Evolutionary conservation across 2,113 vertebrate genomes (phyloP), one percentile per base, ranked within the genome.

Genomic region (Eretmodus cyanostictus): DNA sequence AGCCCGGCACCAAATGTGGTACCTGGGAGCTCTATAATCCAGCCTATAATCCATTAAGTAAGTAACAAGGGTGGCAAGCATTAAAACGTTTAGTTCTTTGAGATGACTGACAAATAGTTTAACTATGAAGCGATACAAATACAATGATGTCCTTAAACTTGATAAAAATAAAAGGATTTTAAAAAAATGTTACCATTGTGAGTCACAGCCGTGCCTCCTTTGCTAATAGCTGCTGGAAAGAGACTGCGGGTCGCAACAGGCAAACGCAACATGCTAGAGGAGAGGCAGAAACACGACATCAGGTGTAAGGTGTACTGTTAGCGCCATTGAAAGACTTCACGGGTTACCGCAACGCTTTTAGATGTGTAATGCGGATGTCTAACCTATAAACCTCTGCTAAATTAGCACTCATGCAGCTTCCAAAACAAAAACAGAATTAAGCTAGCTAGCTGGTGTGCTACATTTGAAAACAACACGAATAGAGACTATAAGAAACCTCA

Each of bases 211-310:
- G 76, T 85, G 36, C 90, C 93, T 83, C 94, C 95, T 95, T 80
- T 96, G 85, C 94, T 85, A 45, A 95, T 93, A 84, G 96, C 88
- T 11, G 96, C 94, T 88, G 96, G 97, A 40, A 95, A 83, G 19
- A 98, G 84, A 89, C 96, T 93, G 89, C 96, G 96, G 89, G 92
- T 96, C 80, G 97, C 89, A 38, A 89, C 94, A 79, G 97, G 95
- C 22, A 98, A 94, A 88, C 97, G 97, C 90, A 98, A 86, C 98
- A 99, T 98, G 91, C 98, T 97, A 59, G 53, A 84, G 89, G 93
- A 76, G 87, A 95, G 22, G 24, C 53, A 55, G 9, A 81, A 63
- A 85, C 6, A 55, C 29, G 27, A 14, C 27, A 84, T 78, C 83
- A 38, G 24, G 2, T 38, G 24, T 8, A 54, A 34, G 5, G 63